These are phyloP conservation scores for Phoeniculus purpureus DNA, from an alignment of 2,797 vertebrate species.

Conservation along the genomic window DNA sequence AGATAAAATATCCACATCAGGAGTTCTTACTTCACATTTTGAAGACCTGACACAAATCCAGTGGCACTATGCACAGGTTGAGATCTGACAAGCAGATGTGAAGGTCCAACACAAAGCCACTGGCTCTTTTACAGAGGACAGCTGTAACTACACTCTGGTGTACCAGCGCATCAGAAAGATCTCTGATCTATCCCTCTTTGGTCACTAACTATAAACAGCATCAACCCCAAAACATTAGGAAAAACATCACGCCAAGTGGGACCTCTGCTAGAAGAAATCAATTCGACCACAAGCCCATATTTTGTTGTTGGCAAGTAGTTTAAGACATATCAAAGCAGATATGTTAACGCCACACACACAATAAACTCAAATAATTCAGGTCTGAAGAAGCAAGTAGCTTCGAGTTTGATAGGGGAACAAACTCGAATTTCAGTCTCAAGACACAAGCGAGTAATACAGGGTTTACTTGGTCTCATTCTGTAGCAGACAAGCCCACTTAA, in stretches of 20 bases:
- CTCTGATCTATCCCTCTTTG: neutral
- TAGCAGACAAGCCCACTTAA: neutral
- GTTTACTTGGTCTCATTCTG: neutral
- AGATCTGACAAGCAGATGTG: neutral
- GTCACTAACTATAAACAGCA: neutral
- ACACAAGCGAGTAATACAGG: neutral
- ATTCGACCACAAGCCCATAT: neutral
- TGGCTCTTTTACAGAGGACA: neutral
- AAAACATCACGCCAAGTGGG: neutral
- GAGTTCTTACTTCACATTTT: neutral
- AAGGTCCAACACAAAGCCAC: neutral
- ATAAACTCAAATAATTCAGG: neutral
- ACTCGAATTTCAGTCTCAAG: neutral
- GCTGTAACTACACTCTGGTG: neutral
- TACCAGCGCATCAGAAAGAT: neutral
- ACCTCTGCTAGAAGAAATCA: neutral
- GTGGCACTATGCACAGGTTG: neutral
- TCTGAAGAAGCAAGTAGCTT: neutral
- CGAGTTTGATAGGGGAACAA: neutral
- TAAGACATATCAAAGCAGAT: neutral
- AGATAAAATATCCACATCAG: too few relatives aligned
- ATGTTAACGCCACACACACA: neutral
- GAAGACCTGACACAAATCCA: neutral
- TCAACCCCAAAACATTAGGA: neutral
- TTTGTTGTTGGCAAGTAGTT: neutral